Base-by-base conservation (phyloP, 2,113 vertebrate genomes). In the Pimephales promelas region DNA sequence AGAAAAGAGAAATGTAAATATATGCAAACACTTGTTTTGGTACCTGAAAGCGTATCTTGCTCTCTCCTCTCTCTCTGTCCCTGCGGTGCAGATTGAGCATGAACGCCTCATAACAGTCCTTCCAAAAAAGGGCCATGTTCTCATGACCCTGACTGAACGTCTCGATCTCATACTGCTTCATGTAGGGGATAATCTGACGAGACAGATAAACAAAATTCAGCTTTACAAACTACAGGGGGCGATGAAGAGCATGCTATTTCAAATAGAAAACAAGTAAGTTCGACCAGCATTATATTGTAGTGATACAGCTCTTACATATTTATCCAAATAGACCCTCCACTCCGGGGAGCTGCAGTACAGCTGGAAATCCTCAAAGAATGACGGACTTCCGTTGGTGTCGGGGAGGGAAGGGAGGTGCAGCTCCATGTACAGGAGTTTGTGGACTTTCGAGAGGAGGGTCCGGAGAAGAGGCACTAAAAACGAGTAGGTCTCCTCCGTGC, bases 31-130 rank as follows among this genome's bases (percentile, higher is more conserved):
- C 18, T 0, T 22, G 31, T 68, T 47, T 16, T 26, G 40, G 26
- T 85, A 99, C 98, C 97, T 99, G 96, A 92, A 99, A 99, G 88
- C 96, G 96, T 83, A 98, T 97, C 87, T 99, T 99, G 94, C 97
- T 98, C 93, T 99, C 97, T 28, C 97, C 98, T 82, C 95, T 92
- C 83, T 99, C 97, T 16, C 97, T 86, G 81, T 99, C 97, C 84
- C 97, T 91, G 81, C 90, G 97, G 87, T 99, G 97, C 92, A 97
- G 93, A 84, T 94, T 98, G 88, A 98, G 93, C 97, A 98, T 99
- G 91, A 97, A 95, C 0, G 95, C 94, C 92, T 99, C 97, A 8
- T 96, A 97, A 90, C 97, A 98, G 79, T 97, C 95, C 86, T 98
- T 99, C 97, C 97, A 99, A 87, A 94, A 99, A 71, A 97, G 92